Evolutionary conservation across 2,888 invertebrate species (phyloP).

Genomic region (Digitonthophagus gazella): DNA sequence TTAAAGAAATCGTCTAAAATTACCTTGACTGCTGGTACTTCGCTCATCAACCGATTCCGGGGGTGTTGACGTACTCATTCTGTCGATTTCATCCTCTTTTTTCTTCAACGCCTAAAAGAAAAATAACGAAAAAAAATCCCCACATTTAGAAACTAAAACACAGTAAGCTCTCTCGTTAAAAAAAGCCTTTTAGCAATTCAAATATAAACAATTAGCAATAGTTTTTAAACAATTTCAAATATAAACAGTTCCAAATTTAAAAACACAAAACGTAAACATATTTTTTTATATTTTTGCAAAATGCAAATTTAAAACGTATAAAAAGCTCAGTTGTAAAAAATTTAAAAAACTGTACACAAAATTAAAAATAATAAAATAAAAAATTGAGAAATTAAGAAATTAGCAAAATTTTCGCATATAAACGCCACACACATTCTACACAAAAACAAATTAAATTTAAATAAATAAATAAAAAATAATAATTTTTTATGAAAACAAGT

Average conservation of each 20-base stretch:
- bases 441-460: not conserved
- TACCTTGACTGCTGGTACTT: constrained; percentile 53
- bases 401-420: not conserved
- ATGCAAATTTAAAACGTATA: too few species aligned
- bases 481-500: not conserved
- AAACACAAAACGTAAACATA: too few species aligned
- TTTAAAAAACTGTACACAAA: too few species aligned
- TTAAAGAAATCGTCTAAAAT: constrained; percentile 34
- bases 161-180: not conserved
- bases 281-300: too few species aligned
- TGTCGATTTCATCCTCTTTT: constrained; percentile 51
- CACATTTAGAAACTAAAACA: not conserved
- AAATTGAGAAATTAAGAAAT: too few species aligned
- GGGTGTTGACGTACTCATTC: constrained; percentile 52
- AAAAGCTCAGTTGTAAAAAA: too few species aligned
- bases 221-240: too few species aligned
- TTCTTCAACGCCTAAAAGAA: constrained; percentile 51
- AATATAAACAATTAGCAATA: constrained; percentile 2
- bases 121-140: constrained; percentile 16
- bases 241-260: too few species aligned
- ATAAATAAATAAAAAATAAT: not conserved
- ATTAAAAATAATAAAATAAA: too few species aligned
- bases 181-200: not conserved
- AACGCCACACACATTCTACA: not conserved
- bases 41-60: constrained; percentile 51